Evolutionary conservation across 2,888 invertebrate genomes (phyloP).

Genomic region (Lissocephala sabroskyi): DNA sequence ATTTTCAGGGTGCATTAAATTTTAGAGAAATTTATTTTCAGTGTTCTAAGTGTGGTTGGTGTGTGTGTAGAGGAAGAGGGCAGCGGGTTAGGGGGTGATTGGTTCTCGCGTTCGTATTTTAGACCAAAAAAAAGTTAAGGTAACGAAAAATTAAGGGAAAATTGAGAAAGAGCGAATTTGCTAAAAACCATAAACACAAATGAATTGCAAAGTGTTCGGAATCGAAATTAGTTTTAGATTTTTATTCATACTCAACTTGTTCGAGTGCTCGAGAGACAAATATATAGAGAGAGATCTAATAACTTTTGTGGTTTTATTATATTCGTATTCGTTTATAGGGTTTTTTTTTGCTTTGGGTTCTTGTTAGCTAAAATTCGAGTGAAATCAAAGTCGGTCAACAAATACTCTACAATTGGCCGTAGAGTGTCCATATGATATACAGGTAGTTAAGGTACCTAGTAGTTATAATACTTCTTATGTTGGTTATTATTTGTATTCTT

Average conservation of each 20-base stretch:
- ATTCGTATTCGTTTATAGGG: constrained; percentile 1
- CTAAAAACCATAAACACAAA: no score
- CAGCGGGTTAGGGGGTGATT: constrained; percentile 7
- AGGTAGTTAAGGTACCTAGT: not conserved
- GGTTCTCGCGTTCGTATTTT: not conserved
- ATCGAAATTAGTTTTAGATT: not conserved
- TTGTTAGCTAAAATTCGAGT: constrained; percentile 44
- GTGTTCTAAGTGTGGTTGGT: constrained; percentile 1
- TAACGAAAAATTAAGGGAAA: no score
- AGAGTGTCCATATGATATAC: no score
- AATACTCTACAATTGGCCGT: no score
- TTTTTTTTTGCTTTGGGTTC: constrained; percentile 32
- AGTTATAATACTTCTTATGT: constrained; percentile 2
- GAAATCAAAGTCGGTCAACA: no score
- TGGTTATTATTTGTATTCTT: constrained; percentile 1
- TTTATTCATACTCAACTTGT: constrained; percentile 57
- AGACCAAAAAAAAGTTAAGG: not conserved
- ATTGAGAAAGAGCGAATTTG: no score
- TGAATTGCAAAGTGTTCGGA: no score
- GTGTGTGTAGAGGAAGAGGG: constrained; percentile 23
- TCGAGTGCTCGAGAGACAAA: no score
- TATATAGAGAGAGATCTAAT: no score
- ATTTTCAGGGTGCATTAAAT: constrained; percentile 20
- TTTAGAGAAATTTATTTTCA: constrained; percentile 4
- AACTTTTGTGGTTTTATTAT: constrained; percentile 35